Base-by-base conservation (phyloP, 2,888 invertebrate genomes). In the Melanotus villosus region DNA sequence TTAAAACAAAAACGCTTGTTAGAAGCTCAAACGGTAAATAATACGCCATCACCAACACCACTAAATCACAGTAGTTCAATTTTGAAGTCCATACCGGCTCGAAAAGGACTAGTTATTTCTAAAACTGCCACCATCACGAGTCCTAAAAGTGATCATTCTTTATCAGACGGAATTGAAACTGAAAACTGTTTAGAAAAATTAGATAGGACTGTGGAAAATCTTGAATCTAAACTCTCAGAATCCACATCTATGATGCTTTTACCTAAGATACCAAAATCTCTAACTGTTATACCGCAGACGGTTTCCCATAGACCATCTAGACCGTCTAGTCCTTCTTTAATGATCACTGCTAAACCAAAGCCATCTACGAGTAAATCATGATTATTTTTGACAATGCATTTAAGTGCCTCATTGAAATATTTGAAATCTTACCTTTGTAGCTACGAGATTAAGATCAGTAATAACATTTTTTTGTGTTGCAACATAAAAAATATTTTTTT, bases 241-340 rank as follows among this genome's bases (percentile, higher is more conserved):
- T 84, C 82, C 26, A 78, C 83, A 62, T 82, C 86, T 47, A 82
- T 86, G 62, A 82, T 87, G 81, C 85, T 90, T 60, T 85, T 94
- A 86, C 93, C 93, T 54, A 93, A 92, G 84, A 93, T 94, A 80
- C 94, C 94, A 23, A 93, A 92, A 82, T 92, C 93, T 1, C 82
- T 94, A 75, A 94, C 94, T 0, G 93, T 94, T 60, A 93, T 94
- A 78, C 92, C 93, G 9, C 93, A 93, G 76, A 88, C 87, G 23
- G 84, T 88, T 14, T 73, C 81, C 3, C 77, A 80, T 26, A 84
- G 82, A 75, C 73, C 79, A 5, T 77, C 80, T 12, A 73, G 81
- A 64, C 81, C 82, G 38, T 75, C 81, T 10, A 83, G 83, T 76
- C 83, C 84, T 2, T 78, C 79, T 57, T 65, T 83, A 67, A 70